A percentile compares a stretch with the other conserved stretches of the same genome.
phyloP scores from a whole-genome alignment of 2,888 invertebrate species.

The Eutolmus rufibarbis region DNA sequence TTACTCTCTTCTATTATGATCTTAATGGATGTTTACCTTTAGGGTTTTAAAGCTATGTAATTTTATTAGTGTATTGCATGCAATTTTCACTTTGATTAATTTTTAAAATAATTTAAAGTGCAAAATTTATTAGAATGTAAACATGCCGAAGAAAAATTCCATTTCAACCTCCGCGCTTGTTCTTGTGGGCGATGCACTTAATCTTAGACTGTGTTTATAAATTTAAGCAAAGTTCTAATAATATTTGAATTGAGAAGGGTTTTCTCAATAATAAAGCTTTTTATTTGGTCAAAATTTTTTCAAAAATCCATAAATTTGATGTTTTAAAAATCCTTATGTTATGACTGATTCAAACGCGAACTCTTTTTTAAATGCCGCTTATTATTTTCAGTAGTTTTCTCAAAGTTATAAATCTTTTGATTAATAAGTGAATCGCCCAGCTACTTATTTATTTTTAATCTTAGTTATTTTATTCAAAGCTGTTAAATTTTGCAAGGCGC shows the following conservation, averaged over 20 bases:
- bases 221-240: too few species aligned
- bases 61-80: background rate
- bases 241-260: too few species aligned
- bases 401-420: too few species aligned
- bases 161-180: background rate
- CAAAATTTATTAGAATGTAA: background rate
- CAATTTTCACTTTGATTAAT: background rate
- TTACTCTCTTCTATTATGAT: slow-evolving; percentile 19
- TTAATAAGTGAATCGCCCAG: too few species aligned
- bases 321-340: too few species aligned
- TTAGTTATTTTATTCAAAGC: background rate
- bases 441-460: background rate
- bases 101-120: background rate
- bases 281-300: too few species aligned
- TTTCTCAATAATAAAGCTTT: too few species aligned
- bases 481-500: background rate
- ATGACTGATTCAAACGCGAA: too few species aligned
- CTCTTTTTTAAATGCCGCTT: too few species aligned
- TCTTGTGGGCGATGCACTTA: background rate
- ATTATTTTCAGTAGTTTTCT: too few species aligned
- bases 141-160: background rate
- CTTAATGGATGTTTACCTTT: background rate
- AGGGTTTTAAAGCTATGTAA: background rate
- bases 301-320: too few species aligned
- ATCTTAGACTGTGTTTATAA: background rate